Evolutionary conservation across 2,888 invertebrate species (phyloP).

Genomic region (Colostygia pectinataria): DNA sequence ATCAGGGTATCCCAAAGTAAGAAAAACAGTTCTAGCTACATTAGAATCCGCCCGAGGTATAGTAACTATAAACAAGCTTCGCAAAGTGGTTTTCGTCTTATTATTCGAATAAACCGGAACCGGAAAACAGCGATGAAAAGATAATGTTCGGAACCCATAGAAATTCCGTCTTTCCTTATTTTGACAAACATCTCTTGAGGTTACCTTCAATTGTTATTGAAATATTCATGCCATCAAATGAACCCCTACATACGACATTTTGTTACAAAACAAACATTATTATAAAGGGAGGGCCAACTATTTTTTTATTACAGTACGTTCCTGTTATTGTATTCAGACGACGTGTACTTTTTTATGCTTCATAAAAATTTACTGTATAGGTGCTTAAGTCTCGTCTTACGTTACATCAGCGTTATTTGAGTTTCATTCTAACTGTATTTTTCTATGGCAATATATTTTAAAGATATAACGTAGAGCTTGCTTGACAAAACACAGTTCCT

Average conservation of each 20-base stretch:
- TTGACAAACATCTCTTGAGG: constrained; percentile 18
- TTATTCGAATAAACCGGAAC: constrained; percentile 13
- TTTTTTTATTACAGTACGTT: constrained; percentile 46
- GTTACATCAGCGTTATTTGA: constrained; percentile 47
- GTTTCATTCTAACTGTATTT: constrained; percentile 44
- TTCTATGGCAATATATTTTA: constrained; percentile 30
- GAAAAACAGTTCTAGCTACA: too few relatives aligned
- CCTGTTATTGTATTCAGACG: constrained; percentile 46
- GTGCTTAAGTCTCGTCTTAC: constrained; percentile 50
- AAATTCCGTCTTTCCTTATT: constrained; percentile 17
- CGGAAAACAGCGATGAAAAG: constrained; percentile 5
- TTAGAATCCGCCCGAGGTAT: too few relatives aligned
- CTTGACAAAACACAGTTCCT: constrained; percentile 1
- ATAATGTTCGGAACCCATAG: constrained; percentile 3
- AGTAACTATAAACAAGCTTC: constrained; percentile 1
- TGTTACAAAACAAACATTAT: constrained; percentile 38
- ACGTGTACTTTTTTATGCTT: constrained; percentile 50
- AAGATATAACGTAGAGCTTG: constrained; percentile 12
- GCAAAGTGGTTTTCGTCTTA: background rate
- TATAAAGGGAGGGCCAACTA: constrained; percentile 37
- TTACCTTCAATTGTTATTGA: constrained; percentile 18
- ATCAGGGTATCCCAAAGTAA: too few relatives aligned
- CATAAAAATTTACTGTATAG: constrained; percentile 54
- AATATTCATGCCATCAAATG: constrained; percentile 26
- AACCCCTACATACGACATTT: constrained; percentile 28